phyloP scores from a whole-genome alignment of 2,888 invertebrate genomes.

The Agrilus mali region DNA sequence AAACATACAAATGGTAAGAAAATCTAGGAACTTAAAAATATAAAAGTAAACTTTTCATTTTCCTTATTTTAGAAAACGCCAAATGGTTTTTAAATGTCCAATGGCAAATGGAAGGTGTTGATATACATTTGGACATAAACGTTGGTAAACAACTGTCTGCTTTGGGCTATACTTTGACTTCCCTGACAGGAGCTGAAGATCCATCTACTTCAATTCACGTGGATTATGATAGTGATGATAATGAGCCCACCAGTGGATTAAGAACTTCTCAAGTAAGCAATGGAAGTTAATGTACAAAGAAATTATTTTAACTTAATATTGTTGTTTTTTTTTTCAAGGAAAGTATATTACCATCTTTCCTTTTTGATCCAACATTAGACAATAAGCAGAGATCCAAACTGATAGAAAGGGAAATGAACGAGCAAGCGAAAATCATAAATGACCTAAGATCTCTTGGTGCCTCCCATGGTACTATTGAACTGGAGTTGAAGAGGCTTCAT shows the following conservation, averaged over 20 bases:
- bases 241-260: conserved; percentile 53
- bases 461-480: conserved; percentile 79
- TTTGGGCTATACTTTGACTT: conserved; percentile 88
- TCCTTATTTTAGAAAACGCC: conserved; percentile 59
- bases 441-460: conserved; percentile 79
- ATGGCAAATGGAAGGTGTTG: conserved; percentile 99
- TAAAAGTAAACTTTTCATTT: conserved; percentile 2
- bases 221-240: conserved; percentile 66
- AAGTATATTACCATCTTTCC: conserved; percentile 69
- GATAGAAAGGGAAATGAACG: conserved; percentile 95
- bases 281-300: conserved; percentile 1
- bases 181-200: conserved; percentile 84
- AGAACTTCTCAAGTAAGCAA: conserved; percentile 57
- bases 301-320: not conserved
- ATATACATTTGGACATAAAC: conserved; percentile 89
- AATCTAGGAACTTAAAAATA: conserved; percentile 2
- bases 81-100: conserved; percentile 97
- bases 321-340: conserved; percentile 39
- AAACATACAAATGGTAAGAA: conserved; percentile 58
- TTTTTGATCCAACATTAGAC: conserved; percentile 67
- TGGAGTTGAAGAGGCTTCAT: conserved; percentile 81
- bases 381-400: conserved; percentile 79
- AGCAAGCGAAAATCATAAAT: conserved; percentile 90
- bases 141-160: conserved; percentile 93
- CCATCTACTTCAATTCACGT: conserved; percentile 32